Evolutionary conservation across 2,888 invertebrate genomes (phyloP).

Genomic region (Lampropteryx suffumata): DNA sequence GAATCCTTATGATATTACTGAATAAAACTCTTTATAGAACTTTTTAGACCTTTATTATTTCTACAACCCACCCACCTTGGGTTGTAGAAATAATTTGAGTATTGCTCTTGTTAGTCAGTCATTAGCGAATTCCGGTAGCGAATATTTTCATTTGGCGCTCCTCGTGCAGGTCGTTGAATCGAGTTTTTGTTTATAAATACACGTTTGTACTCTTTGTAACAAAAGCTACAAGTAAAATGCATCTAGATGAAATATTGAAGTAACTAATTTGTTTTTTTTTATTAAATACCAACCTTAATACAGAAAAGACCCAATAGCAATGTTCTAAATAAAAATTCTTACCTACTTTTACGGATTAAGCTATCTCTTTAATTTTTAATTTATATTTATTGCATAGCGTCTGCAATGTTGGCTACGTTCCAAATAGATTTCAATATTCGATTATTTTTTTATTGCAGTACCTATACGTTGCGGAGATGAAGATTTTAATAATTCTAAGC

Average conservation of each 20-base stretch:
- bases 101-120: conserved; percentile 47
- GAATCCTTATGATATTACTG: too few relatives aligned
- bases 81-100: too few relatives aligned
- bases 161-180: conserved; percentile 64
- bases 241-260: too few relatives aligned
- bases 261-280: too few relatives aligned
- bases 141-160: conserved; percentile 55
- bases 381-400: conserved; percentile 16
- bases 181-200: conserved; percentile 53
- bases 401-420: conserved; percentile 25
- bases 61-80: too few relatives aligned
- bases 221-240: neutral
- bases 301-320: too few relatives aligned
- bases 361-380: conserved; percentile 11
- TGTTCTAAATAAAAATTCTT: too few relatives aligned
- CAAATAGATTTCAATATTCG: conserved; percentile 28
- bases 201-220: conserved; percentile 22
- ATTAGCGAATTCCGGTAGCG: conserved; percentile 62
- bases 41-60: too few relatives aligned
- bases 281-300: too few relatives aligned
- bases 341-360: conserved; percentile 4
- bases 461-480: conserved; percentile 19
- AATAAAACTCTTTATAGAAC: too few relatives aligned
- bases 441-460: conserved; percentile 25
- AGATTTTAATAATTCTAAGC: conserved; percentile 29